Percentiles rank a stretch among this genome's conserved stretches.
These are phyloP conservation scores for Nicator chloris DNA, from an alignment of 2,113 vertebrate species.

Conservation along the genomic window DNA sequence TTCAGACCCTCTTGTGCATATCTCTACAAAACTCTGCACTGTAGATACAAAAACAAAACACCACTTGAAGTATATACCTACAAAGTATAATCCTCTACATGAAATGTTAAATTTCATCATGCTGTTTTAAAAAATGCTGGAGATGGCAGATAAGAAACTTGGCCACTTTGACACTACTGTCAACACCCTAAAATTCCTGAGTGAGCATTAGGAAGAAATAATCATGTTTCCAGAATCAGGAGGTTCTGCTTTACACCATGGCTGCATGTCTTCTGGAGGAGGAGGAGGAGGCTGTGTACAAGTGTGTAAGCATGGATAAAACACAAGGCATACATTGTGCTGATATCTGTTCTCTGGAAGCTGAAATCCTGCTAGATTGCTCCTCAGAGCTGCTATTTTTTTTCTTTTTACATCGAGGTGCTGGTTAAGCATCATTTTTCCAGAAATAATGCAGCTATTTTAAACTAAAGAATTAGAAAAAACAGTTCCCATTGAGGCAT, in stretches of 20 bases:
- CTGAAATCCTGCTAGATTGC: background rate
- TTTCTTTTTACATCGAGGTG: background rate
- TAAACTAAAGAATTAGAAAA: background rate
- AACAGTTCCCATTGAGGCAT: background rate
- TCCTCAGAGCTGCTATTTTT: background rate
- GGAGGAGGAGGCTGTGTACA: background rate
- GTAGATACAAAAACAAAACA: background rate
- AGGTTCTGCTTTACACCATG: background rate
- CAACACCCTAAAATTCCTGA: background rate
- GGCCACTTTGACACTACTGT: background rate
- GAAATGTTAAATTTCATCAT: background rate
- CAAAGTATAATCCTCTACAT: background rate
- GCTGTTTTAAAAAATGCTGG: background rate
- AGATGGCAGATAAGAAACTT: background rate
- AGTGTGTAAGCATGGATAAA: background rate
- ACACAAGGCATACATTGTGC: accelerated
- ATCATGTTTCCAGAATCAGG: background rate
- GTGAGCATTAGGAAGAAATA: background rate
- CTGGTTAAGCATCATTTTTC: background rate
- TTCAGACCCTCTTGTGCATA: background rate
- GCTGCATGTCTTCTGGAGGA: background rate
- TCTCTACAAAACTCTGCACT: background rate
- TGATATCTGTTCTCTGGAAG: background rate
- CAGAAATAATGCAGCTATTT: background rate
- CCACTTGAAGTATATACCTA: background rate